These are phyloP conservation scores for Alsophila aescularia DNA, from an alignment of 2,888 invertebrate species.

Conservation along the genomic window DNA sequence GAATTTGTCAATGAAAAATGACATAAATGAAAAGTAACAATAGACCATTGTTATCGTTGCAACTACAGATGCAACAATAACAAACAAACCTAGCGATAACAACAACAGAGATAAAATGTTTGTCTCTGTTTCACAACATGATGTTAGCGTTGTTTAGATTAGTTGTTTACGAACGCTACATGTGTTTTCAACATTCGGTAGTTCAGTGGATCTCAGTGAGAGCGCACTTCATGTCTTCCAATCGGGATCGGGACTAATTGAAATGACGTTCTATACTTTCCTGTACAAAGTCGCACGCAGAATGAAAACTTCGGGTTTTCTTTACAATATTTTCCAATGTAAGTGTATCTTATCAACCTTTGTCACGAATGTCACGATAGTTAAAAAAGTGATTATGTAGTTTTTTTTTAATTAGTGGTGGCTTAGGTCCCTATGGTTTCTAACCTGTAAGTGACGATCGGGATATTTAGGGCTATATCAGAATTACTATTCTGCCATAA, in stretches of 20 bases:
- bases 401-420: no score
- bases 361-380: conserved; percentile 16
- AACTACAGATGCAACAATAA: not conserved
- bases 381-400: not conserved
- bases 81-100: not conserved
- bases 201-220: not conserved
- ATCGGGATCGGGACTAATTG: conserved; percentile 25
- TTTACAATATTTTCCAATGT: conserved; percentile 38
- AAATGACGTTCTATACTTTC: conserved; percentile 51
- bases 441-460: no score
- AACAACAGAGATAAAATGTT: conserved; percentile 20
- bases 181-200: not conserved
- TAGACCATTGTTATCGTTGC: conserved; percentile 7
- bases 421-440: no score
- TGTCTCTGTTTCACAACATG: conserved; percentile 11
- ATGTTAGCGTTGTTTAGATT: conserved; percentile 26
- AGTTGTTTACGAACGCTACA: conserved; percentile 11
- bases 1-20: no score
- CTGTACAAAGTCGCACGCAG: conserved; percentile 45
- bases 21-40: no score
- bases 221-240: not conserved
- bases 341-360: conserved; percentile 30
- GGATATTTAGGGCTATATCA: no score
- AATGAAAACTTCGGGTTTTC: conserved; percentile 34
- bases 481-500: no score